Evolutionary conservation across 2,797 vertebrate genomes (phyloP), one percentile per base, ranked within the genome.

Genomic region (Chaetodon trifasciatus): DNA sequence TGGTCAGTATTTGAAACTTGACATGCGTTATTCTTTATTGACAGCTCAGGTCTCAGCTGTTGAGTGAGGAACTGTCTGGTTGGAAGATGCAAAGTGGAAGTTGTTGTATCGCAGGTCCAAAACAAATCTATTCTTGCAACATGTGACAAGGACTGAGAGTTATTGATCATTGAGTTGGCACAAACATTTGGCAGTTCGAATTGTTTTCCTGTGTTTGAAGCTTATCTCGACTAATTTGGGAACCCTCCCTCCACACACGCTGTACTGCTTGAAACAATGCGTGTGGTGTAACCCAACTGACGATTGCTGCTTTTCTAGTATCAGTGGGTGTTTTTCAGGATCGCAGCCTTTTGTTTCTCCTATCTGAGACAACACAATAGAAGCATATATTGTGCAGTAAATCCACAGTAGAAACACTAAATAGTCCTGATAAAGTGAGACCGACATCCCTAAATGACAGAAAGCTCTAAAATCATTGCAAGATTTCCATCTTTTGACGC

Each of bases 211-310:
- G n/a, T 61, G 40, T 75, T 78, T 70, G 17, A 63, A 73, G 58
- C 55, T 86, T 57, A 72, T 88, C 62, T 76, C 6, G 68, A 71
- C 80, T 86, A 37, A 89, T 85, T 79, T 63, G 53, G 65, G 53
- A 87, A 74, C 44, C 13, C 46, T 82, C 28, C 50, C 63, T 72
- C 44, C 13, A 49, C 40, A 64, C 57, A 46, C 73, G 64, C 57
- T 57, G 56, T 60, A 44, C 76, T 21, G 61, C 64, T 62, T n/a
- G 47, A 75, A 81, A 87, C 75, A 76, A 85, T 70, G 44, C 9
- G 8, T 65, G 60, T 23, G 40, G 5, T 32, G 75, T 52, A 58
- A 76, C 57, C 70, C 60, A 79, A 47, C 39, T 76, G 69, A 82
- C 72, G 62, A 82, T 67, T 88, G 52, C 78, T 77, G 76, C 63